Conservation (phyloP, 2,888 invertebrate genomes). For the Rhogogaster chlorosoma region DNA sequence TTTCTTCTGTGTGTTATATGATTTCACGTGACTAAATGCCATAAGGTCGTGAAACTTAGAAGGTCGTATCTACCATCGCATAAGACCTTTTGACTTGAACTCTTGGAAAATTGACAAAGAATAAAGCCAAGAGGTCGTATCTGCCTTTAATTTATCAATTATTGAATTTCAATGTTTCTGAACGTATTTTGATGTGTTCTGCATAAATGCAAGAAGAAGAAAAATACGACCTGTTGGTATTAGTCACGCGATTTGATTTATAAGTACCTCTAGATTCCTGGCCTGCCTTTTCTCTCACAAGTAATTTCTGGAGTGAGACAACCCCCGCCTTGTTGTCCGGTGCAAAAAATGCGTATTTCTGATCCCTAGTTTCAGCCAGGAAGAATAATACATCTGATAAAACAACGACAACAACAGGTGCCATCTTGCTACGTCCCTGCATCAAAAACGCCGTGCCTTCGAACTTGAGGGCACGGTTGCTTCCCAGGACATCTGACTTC, state of each 20-base stretch:
- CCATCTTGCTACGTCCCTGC: conserved; percentile 95
- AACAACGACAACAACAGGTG: conserved; percentile 92
- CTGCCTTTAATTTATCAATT: no score
- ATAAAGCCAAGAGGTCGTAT: no score
- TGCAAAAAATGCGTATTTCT: conserved; percentile 95
- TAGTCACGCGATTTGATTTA: no score
- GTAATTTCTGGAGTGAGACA: conserved; percentile 93
- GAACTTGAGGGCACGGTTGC: conserved; percentile 91
- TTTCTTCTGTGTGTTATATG: background rate
- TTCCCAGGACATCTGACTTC: conserved; percentile 93
- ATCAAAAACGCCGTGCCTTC: conserved; percentile 94
- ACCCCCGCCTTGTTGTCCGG: conserved; percentile 98
- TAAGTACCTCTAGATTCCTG: conserved; percentile 90
- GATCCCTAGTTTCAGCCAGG: conserved; percentile 91
- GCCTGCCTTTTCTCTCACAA: conserved; percentile 96
- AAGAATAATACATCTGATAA: conserved; percentile 96
- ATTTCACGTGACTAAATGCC: no score
- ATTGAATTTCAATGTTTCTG: no score
- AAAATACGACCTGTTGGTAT: no score
- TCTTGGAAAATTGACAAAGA: no score
- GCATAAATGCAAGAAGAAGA: no score
- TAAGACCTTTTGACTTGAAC: no score
- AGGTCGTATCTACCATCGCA: no score
- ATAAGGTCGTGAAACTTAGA: no score
- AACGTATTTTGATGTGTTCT: no score